These are phyloP conservation scores for Thripadectes ignobilis DNA, from an alignment of 2,797 vertebrate genomes.

Conservation along the genomic window DNA sequence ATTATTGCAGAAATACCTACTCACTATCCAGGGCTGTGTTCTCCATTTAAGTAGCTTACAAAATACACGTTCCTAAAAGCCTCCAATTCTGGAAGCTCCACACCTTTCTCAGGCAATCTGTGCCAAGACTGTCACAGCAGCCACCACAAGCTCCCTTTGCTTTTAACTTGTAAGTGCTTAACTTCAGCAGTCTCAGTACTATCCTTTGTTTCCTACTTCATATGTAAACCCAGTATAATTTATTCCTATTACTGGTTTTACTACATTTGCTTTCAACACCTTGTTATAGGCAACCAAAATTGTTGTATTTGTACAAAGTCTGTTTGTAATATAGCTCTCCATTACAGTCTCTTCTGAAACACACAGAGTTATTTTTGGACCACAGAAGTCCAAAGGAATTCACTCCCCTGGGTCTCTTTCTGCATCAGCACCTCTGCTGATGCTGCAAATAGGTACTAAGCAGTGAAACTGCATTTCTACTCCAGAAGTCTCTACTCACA, in stretches of 20 bases:
- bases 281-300: neutral
- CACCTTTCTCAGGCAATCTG: neutral
- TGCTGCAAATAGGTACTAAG: neutral
- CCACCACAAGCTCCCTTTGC: rapidly evolving
- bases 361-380: neutral
- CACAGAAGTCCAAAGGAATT: neutral
- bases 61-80: neutral
- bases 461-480: neutral
- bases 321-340: neutral
- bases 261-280: neutral
- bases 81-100: neutral
- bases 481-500: neutral
- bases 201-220: neutral
- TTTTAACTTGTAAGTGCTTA: neutral
- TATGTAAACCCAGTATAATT: neutral
- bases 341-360: neutral
- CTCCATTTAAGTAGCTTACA: neutral
- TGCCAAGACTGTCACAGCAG: neutral
- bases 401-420: neutral
- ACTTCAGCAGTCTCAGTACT: neutral
- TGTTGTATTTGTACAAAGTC: neutral
- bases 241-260: neutral
- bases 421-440: neutral
- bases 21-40: neutral
- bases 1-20: neutral